Percentiles rank a stretch among this genome's conserved stretches.
These are phyloP conservation scores for Lydus trimaculatus DNA, from an alignment of 2,888 invertebrate genomes.

Conservation along the genomic window DNA sequence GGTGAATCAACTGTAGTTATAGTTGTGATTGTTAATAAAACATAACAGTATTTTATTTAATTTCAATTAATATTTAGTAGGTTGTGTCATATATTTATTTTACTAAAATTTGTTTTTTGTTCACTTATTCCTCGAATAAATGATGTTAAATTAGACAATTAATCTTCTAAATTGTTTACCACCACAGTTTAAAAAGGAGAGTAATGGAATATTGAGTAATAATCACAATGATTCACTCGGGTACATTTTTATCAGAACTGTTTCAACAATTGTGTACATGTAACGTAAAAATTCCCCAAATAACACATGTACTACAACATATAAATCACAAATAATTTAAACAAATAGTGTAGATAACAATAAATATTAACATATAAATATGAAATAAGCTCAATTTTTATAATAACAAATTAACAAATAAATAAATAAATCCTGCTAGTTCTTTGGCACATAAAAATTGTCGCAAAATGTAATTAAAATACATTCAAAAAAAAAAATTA, in stretches of 20 bases:
- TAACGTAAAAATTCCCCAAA: slow-evolving; percentile 13
- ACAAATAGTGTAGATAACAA: slow-evolving; percentile 29
- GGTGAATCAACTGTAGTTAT: not conserved
- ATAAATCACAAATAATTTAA: slow-evolving; percentile 30
- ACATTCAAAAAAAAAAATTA: not conserved
- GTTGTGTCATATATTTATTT: slow-evolving; percentile 16
- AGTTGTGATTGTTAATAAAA: not conserved
- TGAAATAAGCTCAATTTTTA: not conserved
- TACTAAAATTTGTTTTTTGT: not conserved
- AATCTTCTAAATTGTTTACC: too few relatives aligned
- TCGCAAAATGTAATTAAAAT: not conserved
- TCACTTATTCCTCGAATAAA: too few relatives aligned
- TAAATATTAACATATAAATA: slow-evolving; percentile 14
- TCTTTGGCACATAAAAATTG: slow-evolving; percentile 23
- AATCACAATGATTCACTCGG: slow-evolving; percentile 16
- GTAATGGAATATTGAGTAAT: slow-evolving; percentile 13
- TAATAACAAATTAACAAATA: not conserved
- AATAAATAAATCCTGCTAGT: slow-evolving; percentile 12
- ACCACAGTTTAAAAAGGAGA: too few relatives aligned
- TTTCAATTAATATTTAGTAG: not conserved
- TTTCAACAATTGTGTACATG: slow-evolving; percentile 6
- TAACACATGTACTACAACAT: slow-evolving; percentile 17
- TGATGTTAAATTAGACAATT: too few relatives aligned
- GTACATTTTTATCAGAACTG: not conserved
- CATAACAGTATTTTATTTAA: not conserved